Conservation (phyloP, 2,888 invertebrate genomes). For the Xestia rhomboidea region DNA sequence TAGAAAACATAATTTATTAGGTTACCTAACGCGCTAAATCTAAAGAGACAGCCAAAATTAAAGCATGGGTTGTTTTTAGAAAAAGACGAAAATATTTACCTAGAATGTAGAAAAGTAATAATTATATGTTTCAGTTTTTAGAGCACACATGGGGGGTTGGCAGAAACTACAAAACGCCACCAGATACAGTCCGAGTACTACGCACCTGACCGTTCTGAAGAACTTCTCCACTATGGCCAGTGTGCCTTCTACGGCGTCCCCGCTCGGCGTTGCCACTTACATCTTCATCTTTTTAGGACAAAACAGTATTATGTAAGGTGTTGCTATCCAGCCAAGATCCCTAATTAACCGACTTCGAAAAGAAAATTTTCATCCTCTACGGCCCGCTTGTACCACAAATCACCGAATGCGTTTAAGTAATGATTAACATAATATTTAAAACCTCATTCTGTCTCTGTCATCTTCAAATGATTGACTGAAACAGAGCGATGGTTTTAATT, state of each 20-base stretch:
- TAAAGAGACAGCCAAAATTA: neutral
- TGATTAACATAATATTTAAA: neutral
- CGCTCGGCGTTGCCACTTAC: neutral
- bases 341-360: neutral
- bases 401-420: neutral
- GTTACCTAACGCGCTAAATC: neutral
- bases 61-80: neutral
- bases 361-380: neutral
- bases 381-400: no score
- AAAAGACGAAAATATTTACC: neutral
- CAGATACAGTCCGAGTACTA: neutral
- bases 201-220: neutral
- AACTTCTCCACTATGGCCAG: neutral
- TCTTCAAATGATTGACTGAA: neutral
- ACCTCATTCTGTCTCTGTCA: neutral
- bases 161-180: neutral
- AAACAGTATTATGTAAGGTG: neutral
- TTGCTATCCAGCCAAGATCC: no score
- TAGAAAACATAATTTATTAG: constrained; percentile 21
- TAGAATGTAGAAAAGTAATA: neutral
- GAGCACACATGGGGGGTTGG: neutral
- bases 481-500: neutral
- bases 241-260: neutral
- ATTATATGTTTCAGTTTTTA: neutral
- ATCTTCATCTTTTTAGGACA: neutral